A percentile compares a stretch with the other conserved stretches of the same genome.
Conservation (phyloP, 1,140 invertebrate genomes). For the Diabrotica undecimpunctata region DNA sequence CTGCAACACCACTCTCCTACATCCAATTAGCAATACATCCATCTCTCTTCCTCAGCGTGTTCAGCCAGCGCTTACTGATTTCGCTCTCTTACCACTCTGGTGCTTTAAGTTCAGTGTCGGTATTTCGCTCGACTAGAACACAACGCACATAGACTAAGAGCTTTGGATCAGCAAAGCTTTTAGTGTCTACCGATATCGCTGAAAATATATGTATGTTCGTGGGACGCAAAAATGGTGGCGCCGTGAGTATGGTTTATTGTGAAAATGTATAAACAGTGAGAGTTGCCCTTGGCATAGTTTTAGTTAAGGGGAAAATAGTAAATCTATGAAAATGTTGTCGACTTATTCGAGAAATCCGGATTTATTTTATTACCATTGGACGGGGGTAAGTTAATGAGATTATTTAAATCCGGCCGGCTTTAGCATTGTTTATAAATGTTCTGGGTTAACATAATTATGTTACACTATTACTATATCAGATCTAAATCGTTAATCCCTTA, state of each 20-base stretch:
- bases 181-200: too few species aligned
- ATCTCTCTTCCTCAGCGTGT: not conserved
- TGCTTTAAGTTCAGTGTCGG: not conserved
- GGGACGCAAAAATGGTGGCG: not conserved
- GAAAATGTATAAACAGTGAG: not conserved
- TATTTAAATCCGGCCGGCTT: too few species aligned
- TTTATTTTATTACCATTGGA: constrained; percentile 30
- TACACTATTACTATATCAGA: too few species aligned
- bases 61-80: not conserved
- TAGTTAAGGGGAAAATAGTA: not conserved
- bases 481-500: too few species aligned
- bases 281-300: too few species aligned
- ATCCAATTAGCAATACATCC: not conserved
- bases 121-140: not conserved
- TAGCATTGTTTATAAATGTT: too few species aligned
- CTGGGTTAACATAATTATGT: too few species aligned
- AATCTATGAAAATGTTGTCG: constrained; percentile 6
- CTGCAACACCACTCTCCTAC: too few species aligned
- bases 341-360: constrained; percentile 7
- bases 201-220: too few species aligned
- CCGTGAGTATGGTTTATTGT: not conserved
- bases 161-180: not conserved
- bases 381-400: constrained; percentile 22
- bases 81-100: not conserved
- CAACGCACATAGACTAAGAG: not conserved